Conservation (phyloP, 1,140 invertebrate species). For the Idris sp. region DNA sequence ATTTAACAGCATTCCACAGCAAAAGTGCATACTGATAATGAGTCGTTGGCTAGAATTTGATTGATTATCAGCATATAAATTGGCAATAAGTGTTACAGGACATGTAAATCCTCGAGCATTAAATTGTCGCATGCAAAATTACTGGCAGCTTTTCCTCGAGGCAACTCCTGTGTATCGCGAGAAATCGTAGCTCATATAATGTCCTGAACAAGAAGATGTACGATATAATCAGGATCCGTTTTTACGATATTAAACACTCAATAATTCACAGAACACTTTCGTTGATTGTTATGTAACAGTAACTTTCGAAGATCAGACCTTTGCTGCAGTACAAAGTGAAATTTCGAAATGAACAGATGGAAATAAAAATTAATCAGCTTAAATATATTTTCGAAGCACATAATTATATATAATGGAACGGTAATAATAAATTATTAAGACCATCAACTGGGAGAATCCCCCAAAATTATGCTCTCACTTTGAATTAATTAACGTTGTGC, state of each 20-base stretch:
- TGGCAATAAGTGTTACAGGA: constrained; percentile 30
- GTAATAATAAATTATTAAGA: not conserved
- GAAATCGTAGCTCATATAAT: constrained; percentile 11
- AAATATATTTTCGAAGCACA: too few relatives aligned
- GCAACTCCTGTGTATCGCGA: constrained; percentile 9
- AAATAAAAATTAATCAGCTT: too few relatives aligned
- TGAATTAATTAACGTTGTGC: constrained; percentile 2
- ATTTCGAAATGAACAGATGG: too few relatives aligned
- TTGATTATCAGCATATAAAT: constrained; percentile 43
- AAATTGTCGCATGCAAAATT: constrained; percentile 36
- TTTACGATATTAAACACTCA: constrained; percentile 21
- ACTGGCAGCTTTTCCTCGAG: constrained; percentile 30
- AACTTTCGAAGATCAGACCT: not conserved
- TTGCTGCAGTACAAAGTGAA: not conserved
- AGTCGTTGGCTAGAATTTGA: constrained; percentile 23
- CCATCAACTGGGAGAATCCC: not conserved
- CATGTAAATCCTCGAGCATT: constrained; percentile 33
- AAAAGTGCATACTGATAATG: constrained; percentile 7
- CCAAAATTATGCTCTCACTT: not conserved
- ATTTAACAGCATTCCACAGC: too few relatives aligned
- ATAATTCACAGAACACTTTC: constrained; percentile 31
- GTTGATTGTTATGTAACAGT: constrained; percentile 6
- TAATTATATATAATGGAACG: not conserved
- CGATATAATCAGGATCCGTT: constrained; percentile 22
- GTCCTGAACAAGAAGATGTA: constrained; percentile 22